Base-by-base conservation (phyloP, 2,797 vertebrate genomes). In the Rhabdomys pumilio region DNA sequence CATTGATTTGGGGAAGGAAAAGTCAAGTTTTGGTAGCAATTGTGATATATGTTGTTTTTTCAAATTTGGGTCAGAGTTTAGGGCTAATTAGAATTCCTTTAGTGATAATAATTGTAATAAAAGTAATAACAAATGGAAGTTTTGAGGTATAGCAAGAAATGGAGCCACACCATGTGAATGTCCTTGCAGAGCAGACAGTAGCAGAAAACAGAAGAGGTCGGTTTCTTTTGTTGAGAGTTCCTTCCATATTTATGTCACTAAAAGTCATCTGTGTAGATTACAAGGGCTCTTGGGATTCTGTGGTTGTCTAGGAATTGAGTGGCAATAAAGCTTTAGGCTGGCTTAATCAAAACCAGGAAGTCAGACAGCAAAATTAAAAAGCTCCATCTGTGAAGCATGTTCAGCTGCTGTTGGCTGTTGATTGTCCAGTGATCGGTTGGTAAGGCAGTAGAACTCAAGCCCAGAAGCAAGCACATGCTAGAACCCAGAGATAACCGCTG, bases 301-400 rank as follows among this genome's bases (percentile, higher is more conserved):
- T 44, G 76, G 50, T 31, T 41, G 7, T 7, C n/a, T 41, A 61
- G 72, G 55, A 91, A 79, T 73, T 29, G 57, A 14, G 3, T 82
- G 22, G 19, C 31, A 67, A 61, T 4, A 86, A 44, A 82, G 50
- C 31, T 67, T 65, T 50, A 86, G 59, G 67, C 11, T 89, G 6
- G 8, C 82, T 93, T 82, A 24, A 67, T 44, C 34, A n/a, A 96
- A 84, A 69, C 7, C 6, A 79, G 77, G n/a, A 90, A 94, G 44
- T 79, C 61, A 88, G 3, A 55, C 24, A 77, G 19, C 34, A 87
- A 94, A 81, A 91, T 44, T 34, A 11, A 93, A 89, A 61, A 44
- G 34, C 55, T 19, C 29, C 11, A 22, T 65, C 10, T 86, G 11
- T 67, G 53, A 90, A 90, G 9, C 44, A 34, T 83, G 87, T 8